Evolutionary conservation across 2,888 invertebrate genomes (phyloP), one percentile per base, ranked within the genome.

Genomic region (Ctena decussata): DNA sequence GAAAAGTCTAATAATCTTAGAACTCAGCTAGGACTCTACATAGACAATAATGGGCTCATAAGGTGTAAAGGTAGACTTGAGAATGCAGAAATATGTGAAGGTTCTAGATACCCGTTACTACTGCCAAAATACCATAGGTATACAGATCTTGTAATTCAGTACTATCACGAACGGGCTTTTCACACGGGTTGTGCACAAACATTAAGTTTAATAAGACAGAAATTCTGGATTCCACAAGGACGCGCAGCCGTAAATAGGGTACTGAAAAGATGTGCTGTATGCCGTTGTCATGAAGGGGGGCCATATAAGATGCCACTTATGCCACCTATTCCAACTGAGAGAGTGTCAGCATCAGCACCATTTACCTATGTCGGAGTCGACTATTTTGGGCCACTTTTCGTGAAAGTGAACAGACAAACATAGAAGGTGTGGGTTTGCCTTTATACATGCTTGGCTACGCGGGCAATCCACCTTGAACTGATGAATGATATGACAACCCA

Each of bases 131-230:
- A 30, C 6, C 65, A 46, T n/a, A 65, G 27, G 41, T 73, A 72
- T 12, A 75, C 80, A 2, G 15, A 49, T 15, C 30, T 80, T 27
- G n/a, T 70, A 37, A 27, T 80, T 30, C 18, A 80, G n/a, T 35
- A 30, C 35, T 35, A 46, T 30, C 80, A 75, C 24, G 32, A 32
- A 24, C 32, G 11, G 53, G 6, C 69, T 32, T 21, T 75, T 32
- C 82, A 84, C 46, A 82, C 79, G 39, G 87, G 79, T 32, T 60
- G 77, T 44, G 79, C 80, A 46, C 82, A 84, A 57, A 82, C 84
- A 77, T 65, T 84, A 35, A 49, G 69, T 41, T 46, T 27, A 37
- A 24, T 84, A 15, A 53, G 80, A 41, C 39, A 70, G 18, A 46
- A 69, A 35, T 78, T 57, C 41, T 79, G 77, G 85, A 77, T 85